Evolutionary conservation across 2,888 invertebrate genomes (phyloP), one percentile per base, ranked within the genome.

Genomic region (Sericinus montela): DNA sequence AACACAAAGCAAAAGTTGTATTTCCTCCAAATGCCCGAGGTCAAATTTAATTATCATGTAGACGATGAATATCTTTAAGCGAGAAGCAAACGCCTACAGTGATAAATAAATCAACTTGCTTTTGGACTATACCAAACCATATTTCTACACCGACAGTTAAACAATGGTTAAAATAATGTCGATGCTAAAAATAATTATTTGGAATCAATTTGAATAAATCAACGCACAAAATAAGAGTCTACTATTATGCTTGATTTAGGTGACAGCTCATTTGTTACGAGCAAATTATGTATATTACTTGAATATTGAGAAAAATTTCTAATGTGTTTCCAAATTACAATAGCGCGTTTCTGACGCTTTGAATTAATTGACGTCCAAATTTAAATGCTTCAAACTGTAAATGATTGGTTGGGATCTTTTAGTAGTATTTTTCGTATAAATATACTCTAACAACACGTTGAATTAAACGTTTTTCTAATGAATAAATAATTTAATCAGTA

Each of bases 11-110:
- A 69, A 76, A 76, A 75, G 69, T 69, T 65, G 65, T 74, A 71
- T 73, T 70, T 71, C 72, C 72, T 63, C 41, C 58, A 65, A 69
- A 62, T 66, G 84, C 84, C 78, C 54, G 67, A 74, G 85, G 87
- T 79, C 75, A 83, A 79, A 85, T 86, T 86, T 86, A 86, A 88
- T 87, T 86, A 88, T 86, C 86, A 79, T 78, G 77, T 80, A 73
- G 62, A 69, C 72, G 80, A 75, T 60, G 78, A 76, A 75, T 75
- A 63, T 65, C 62, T 63, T 56, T 60, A 63, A 60, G 51, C 59
- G 60, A 56, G 60, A 63, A 48, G 47, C 53, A 61, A 70, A 75
- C 82, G 81, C 85, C 85, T 76, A 80, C 77, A 78, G 72, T 68
- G 56, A 71, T 48, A 53, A 65, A 80, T 84, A 81, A 83, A 83